Conservation (phyloP, 2,797 vertebrate species). For the Chaetodon trifasciatus region DNA sequence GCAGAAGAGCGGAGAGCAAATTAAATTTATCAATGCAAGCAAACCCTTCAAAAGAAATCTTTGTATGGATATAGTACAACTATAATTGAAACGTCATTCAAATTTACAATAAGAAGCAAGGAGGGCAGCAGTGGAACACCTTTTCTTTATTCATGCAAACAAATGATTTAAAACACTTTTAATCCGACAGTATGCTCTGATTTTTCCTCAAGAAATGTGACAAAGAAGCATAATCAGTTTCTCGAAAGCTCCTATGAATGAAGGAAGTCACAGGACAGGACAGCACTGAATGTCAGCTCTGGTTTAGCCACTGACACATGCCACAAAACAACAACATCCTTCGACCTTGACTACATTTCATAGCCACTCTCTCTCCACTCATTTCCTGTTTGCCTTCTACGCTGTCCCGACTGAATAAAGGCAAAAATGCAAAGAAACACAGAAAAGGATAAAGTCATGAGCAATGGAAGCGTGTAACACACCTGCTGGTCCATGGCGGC, state of each 20-base stretch:
- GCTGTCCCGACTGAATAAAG: too few relatives aligned
- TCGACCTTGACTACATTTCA: too few relatives aligned
- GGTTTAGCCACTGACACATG: not conserved
- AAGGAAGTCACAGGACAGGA: not conserved
- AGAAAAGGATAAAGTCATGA: too few relatives aligned
- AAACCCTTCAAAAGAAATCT: conserved; percentile 29
- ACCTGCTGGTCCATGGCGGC: too few relatives aligned
- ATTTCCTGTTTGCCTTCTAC: too few relatives aligned
- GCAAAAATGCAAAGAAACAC: too few relatives aligned
- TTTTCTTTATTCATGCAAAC: conserved; percentile 5
- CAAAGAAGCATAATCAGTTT: not conserved
- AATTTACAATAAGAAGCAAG: conserved; percentile 2
- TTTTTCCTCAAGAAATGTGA: conserved; percentile 10
- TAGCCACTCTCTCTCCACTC: too few relatives aligned
- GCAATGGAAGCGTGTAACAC: too few relatives aligned
- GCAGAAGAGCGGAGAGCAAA: not conserved
- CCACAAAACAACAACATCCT: too few relatives aligned
- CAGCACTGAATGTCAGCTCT: not conserved
- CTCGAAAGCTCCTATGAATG: not conserved
- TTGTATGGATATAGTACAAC: not conserved
- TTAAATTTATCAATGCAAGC: conserved; percentile 22
- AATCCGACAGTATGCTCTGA: not conserved
- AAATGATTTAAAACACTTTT: not conserved
- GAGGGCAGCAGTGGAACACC: not conserved
- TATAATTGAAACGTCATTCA: conserved; percentile 26